Conservation (phyloP, 2,113 vertebrate genomes). For the Tetraodon nigroviridis region DNA sequence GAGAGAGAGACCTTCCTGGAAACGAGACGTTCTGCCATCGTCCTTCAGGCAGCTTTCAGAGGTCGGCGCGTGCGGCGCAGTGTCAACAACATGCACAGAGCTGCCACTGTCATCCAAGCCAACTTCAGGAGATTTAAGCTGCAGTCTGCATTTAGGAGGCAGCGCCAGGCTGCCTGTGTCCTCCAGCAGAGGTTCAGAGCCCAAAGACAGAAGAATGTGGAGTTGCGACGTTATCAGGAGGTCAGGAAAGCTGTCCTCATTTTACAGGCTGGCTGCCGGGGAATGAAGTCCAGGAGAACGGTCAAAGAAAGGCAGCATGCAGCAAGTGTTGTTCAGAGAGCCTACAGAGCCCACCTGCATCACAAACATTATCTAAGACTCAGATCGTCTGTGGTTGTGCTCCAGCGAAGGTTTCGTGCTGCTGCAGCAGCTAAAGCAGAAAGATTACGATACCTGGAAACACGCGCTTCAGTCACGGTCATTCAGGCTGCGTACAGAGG, state of each 20-base stretch:
- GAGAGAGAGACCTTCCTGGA: conserved; percentile 61
- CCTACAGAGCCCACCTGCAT: conserved; percentile 6
- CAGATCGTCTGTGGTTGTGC: not conserved
- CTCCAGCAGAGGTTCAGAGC: conserved; percentile 79
- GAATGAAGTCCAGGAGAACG: conserved; percentile 64
- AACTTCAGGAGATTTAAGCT: conserved; percentile 71
- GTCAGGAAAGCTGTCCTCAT: conserved; percentile 46
- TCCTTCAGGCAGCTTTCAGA: conserved; percentile 69
- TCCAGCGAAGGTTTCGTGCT: conserved; percentile 26
- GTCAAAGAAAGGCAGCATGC: conserved; percentile 63
- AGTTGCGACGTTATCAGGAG: conserved; percentile 46
- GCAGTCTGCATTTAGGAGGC: conserved; percentile 59
- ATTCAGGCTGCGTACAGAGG: conserved; percentile 24
- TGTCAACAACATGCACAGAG: conserved; percentile 38
- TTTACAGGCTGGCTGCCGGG: conserved; percentile 72
- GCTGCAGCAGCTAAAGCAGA: conserved; percentile 29
- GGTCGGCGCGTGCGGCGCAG: conserved; percentile 46
- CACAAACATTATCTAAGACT: conserved; percentile 11
- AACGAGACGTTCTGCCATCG: conserved; percentile 45
- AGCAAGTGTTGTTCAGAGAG: conserved; percentile 13
- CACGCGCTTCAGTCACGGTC: conserved; percentile 52
- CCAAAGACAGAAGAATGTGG: conserved; percentile 48
- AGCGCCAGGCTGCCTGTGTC: conserved; percentile 56
- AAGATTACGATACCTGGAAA: conserved; percentile 59
- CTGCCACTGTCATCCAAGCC: conserved; percentile 77